phyloP scores from a whole-genome alignment of 2,797 vertebrate species.

The Cichlasoma orientale region DNA sequence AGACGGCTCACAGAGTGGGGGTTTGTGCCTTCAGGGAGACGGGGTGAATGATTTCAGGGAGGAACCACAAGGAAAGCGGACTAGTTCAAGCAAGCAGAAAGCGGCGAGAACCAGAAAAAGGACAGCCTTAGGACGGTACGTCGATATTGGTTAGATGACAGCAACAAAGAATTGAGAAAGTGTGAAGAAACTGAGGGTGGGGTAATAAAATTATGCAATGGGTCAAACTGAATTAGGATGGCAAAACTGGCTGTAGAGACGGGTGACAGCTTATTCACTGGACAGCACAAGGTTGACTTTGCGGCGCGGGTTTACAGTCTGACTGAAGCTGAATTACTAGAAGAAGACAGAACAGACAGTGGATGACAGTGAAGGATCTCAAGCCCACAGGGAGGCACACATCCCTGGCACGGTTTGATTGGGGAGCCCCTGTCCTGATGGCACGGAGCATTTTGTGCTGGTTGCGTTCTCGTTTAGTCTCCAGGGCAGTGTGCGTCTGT shows the following conservation, averaged over 20 bases:
- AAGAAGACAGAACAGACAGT: background rate
- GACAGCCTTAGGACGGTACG: background rate
- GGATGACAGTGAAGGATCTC: conserved; percentile 12
- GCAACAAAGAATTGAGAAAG: conserved; percentile 32
- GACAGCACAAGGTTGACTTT: background rate
- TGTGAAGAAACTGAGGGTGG: conserved; percentile 35
- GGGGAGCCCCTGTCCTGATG: conserved; percentile 29
- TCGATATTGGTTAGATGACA: background rate
- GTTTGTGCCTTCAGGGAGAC: conserved; percentile 5
- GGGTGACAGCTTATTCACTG: conserved; percentile 28
- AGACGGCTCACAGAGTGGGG: conserved; percentile 24
- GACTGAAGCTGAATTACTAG: background rate
- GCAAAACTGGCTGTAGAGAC: conserved; percentile 3
- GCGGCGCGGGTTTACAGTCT: background rate
- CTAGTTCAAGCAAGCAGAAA: conserved; percentile 12
- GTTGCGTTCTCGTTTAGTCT: conserved; percentile 47
- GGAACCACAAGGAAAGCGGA: background rate
- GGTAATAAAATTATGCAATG: conserved; percentile 27
- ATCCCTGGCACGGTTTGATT: background rate
- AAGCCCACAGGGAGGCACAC: background rate
- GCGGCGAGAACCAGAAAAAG: background rate
- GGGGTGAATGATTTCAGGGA: conserved; percentile 1
- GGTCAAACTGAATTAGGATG: conserved; percentile 33
- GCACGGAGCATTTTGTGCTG: conserved; percentile 33
- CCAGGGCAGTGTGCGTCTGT: conserved; percentile 37